phyloP scores from a whole-genome alignment of 2,113 vertebrate species.

The Eolophus roseicapilla region DNA sequence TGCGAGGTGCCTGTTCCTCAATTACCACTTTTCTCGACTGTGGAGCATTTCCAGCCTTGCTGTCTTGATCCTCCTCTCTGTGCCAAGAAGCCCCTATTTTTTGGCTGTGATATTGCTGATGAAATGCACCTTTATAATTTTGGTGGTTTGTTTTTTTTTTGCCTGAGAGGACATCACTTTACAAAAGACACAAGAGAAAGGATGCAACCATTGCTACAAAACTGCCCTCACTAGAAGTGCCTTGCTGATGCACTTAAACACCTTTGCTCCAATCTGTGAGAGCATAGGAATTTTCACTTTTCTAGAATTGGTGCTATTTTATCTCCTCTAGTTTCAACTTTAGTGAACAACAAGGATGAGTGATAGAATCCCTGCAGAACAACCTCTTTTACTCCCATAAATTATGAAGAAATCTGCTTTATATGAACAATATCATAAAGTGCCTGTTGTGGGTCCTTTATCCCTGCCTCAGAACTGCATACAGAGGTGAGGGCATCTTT shows the following conservation, averaged over 20 bases:
- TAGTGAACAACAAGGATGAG: not conserved
- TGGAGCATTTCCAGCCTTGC: not conserved
- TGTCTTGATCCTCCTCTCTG: not conserved
- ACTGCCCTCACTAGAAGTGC: not conserved
- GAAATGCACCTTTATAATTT: not conserved
- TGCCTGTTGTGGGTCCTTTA: not conserved
- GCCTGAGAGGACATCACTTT: not conserved
- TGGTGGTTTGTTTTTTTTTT: not conserved
- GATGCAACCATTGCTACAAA: not conserved
- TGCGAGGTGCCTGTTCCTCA: slow-evolving; percentile 65
- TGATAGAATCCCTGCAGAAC: not conserved
- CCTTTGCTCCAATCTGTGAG: not conserved
- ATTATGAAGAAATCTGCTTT: not conserved
- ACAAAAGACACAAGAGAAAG: not conserved
- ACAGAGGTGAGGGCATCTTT: not conserved
- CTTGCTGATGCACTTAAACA: not conserved
- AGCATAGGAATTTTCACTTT: not conserved
- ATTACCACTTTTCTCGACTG: not conserved
- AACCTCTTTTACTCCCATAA: not conserved
- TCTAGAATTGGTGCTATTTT: not conserved
- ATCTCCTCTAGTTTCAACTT: not conserved
- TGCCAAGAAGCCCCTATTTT: not conserved
- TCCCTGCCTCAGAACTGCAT: not conserved
- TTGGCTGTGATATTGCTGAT: not conserved
- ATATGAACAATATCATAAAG: not conserved